Evolutionary conservation across 2,797 vertebrate genomes (phyloP).

Genomic region (Sebastes diploproa): DNA sequence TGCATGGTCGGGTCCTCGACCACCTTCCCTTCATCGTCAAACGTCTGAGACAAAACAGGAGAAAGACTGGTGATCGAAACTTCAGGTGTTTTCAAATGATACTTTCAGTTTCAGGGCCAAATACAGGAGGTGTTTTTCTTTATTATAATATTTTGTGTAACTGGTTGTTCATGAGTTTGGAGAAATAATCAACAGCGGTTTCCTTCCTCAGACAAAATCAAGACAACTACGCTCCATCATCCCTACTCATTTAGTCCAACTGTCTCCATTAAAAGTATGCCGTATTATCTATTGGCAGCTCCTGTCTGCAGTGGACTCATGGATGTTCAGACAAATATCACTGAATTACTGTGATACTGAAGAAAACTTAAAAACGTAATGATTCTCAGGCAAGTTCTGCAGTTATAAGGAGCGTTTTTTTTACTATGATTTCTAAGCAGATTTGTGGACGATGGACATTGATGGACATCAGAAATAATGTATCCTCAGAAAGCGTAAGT

Average conservation of each 20-base stretch:
- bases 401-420: background rate
- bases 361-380: background rate
- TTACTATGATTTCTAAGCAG: background rate
- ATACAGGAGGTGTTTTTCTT: no score
- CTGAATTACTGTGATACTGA: background rate
- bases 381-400: no score
- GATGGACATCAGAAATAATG: background rate
- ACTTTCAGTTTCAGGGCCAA: no score
- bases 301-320: background rate
- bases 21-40: constrained; percentile 80
- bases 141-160: no score
- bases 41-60: constrained; percentile 48
- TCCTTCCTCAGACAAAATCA: background rate
- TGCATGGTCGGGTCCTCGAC: constrained; percentile 87
- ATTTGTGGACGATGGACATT: background rate
- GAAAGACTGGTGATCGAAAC: background rate
- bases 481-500: background rate
- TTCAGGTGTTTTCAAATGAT: no score
- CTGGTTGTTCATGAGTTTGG: no score
- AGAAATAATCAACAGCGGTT: background rate
- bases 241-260: background rate
- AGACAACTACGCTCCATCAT: background rate
- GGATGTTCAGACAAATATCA: background rate
- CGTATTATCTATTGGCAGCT: background rate
- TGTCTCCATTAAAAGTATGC: background rate